phyloP scores from a whole-genome alignment of 2,113 vertebrate genomes.

The Silurus asotus region DNA sequence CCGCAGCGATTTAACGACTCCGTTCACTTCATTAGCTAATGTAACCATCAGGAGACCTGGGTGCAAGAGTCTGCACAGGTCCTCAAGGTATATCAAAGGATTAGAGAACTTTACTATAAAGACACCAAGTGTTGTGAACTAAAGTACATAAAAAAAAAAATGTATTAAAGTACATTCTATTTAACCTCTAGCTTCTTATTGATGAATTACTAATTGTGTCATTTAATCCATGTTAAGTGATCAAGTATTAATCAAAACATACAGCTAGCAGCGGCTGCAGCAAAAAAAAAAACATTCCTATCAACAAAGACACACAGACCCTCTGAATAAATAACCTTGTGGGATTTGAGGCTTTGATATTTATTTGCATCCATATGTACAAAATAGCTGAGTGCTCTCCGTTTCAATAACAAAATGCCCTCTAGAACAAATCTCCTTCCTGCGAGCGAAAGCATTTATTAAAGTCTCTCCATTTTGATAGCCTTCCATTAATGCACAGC shows the following conservation, averaged over 20 bases:
- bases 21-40: slow-evolving; percentile 62
- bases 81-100: background rate
- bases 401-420: slow-evolving; percentile 49
- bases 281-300: slow-evolving; percentile 19
- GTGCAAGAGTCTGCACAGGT: slow-evolving; percentile 26
- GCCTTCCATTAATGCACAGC: slow-evolving; percentile 43
- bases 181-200: background rate
- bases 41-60: slow-evolving; percentile 47
- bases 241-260: slow-evolving; percentile 28
- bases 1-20: slow-evolving; percentile 34
- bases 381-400: slow-evolving; percentile 47
- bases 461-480: slow-evolving; percentile 45
- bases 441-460: slow-evolving; percentile 53
- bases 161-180: background rate
- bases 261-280: slow-evolving; percentile 7
- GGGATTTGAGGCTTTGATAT: slow-evolving; percentile 41
- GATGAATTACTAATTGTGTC: background rate
- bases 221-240: slow-evolving; percentile 27
- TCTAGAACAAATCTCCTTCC: slow-evolving; percentile 44
- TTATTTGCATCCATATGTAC: slow-evolving; percentile 53
- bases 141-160: background rate
- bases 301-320: slow-evolving; percentile 32
- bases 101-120: background rate
- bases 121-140: background rate
- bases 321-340: slow-evolving; percentile 45